Evolutionary conservation across 2,888 invertebrate genomes (phyloP), one percentile per base, ranked within the genome.

Genomic region (Cephus rjabovi): DNA sequence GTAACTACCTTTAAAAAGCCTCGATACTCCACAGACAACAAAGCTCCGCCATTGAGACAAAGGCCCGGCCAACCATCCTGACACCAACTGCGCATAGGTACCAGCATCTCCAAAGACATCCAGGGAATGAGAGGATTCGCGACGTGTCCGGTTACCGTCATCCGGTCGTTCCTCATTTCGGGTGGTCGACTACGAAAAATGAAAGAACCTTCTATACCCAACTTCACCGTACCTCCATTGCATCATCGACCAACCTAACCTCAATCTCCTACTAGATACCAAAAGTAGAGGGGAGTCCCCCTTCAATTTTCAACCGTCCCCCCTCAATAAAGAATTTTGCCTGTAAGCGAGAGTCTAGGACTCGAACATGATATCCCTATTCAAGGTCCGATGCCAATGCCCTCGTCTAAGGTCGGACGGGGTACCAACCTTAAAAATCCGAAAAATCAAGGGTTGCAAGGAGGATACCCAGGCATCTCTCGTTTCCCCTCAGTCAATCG

Each of bases 101-200:
- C 78, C 77, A 77, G 77, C 79, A 82, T 77, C 23, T 23, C 9
- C 23, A 23, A 56, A 23, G 56, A 56, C 23, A 9, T 23, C 56
- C 23, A 56, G 23, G 56, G 56, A 56, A 56, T 0, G 56, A 23
- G 78, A 79, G 23, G 76, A 74, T 34, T 80, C 76, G 74, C 74
- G 31, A 75, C 35, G 79, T 83, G 77, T 87, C 83, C 80, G 76
- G 81, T 87, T 87, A 84, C 85, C 75, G 73, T 79, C 75, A 70
- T 75, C 73, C 78, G 77, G 78, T 75, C 79, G 79, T 75, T 74
- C 75, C 23, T 77, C 76, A 82, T 85, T 87, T 87, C 82, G 85
- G 87, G 86, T 87, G 87, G 86, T 87, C 87, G 77, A 9, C 77
- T 33, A 31, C 37, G 68, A 75, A 78, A 78, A 23, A 71, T 71